Base-by-base conservation (phyloP, 2,113 vertebrate species). In the Clupea harengus region DNA sequence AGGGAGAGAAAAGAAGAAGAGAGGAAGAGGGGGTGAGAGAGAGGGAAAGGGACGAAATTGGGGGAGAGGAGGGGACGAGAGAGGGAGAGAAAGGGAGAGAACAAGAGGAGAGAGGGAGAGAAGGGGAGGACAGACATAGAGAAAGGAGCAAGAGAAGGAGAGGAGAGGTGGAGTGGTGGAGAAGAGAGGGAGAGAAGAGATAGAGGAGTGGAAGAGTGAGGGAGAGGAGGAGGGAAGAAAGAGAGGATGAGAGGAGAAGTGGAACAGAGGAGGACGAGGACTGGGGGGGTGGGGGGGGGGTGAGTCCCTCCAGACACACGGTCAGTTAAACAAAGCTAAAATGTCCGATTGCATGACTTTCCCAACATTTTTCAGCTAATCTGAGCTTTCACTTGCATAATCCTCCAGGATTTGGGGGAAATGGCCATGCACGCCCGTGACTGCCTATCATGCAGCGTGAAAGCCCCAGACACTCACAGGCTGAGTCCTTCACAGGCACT, bases 101-200 rank as follows among this genome's bases (percentile, higher is more conserved):
- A 25, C 25, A 17, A 45, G 52, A 47, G n/a, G 22, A 39, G 2
- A n/a, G 11, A 82, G 45, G 9, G 22, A 20, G 82, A 47, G 49
- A 10, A 15, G 81, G 15, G 5, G 47, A 25, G 13, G 11, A 39
- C 39, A 39, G 39, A 39, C 39, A 39, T 1, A 46, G n/a, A 67
- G 18, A 46, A 82, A 81, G 57, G 64, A 28, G 85, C 25, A 82
- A 45, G 45, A 57, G 82, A 47, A 39, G 85, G 32, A 85, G 2
- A 87, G 81, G 75, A 17, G 15, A 17, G 15, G 50, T 4, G 18
- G 54, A 20, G 22, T 4, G 13, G 2, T 0, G 13, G 9, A 15
- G 13, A 57, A 4, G 18, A 54, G 52, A 18, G 52, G 4, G 4
- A 18, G 52, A 54, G 15, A 13, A 54, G 52, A 54, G 15, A 2